phyloP scores from a whole-genome alignment of 1,140 invertebrate species.

The Teleopsis dalmanni region DNA sequence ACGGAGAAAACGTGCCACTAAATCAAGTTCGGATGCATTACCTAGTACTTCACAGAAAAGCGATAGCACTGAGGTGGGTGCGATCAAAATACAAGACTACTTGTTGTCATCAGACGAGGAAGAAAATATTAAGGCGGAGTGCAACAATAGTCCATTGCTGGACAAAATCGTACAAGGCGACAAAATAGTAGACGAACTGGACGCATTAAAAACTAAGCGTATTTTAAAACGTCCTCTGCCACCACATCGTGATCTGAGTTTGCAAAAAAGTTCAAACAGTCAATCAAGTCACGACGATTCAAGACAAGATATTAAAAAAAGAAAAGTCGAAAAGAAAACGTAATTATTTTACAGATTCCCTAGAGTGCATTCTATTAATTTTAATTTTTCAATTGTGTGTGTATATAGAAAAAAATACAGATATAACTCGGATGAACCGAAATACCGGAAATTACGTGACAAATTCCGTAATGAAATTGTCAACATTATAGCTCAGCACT shows the following conservation, averaged over 20 bases:
- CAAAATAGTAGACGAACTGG: conserved; percentile 34
- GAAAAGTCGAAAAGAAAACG: conserved; percentile 15
- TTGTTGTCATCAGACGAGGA: conserved; percentile 38
- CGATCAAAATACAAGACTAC: conserved; percentile 29
- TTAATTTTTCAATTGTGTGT: neutral
- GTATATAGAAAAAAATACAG: too few relatives aligned
- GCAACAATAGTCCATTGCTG: conserved; percentile 11
- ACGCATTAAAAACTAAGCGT: conserved; percentile 15
- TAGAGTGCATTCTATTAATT: too few relatives aligned
- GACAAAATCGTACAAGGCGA: conserved; percentile 29
- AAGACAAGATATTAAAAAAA: conserved; percentile 14
- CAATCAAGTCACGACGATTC: too few relatives aligned
- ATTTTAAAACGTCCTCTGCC: conserved; percentile 10
- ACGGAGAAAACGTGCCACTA: conserved; percentile 31
- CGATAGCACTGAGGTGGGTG: neutral
- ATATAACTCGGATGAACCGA: too few relatives aligned
- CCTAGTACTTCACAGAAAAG: conserved; percentile 2
- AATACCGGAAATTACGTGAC: conserved; percentile 58
- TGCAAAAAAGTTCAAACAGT: conserved; percentile 15
- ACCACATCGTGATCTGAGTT: conserved; percentile 8
- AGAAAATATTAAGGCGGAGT: conserved; percentile 3
- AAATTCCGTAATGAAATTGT: conserved; percentile 84
- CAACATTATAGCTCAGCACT: conserved; percentile 76
- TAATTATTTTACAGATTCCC: neutral
- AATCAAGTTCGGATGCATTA: neutral